Base-by-base conservation (phyloP, 2,797 vertebrate genomes). In the Sebastes aleutianus region DNA sequence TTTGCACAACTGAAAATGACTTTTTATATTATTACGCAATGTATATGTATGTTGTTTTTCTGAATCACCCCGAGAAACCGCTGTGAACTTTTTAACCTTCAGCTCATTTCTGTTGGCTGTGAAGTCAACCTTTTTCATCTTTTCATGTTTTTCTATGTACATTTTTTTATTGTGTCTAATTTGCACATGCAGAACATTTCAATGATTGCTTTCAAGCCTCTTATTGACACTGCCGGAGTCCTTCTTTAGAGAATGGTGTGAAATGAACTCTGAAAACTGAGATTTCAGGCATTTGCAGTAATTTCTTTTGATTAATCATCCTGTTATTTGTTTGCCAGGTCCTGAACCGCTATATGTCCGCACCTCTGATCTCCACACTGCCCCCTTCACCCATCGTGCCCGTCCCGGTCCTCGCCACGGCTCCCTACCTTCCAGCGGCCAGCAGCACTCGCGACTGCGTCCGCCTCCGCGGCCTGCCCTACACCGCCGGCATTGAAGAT, bases 401-500 rank as follows among this genome's bases (percentile, higher is more conserved):
- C 0, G 88, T 98, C 65, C 92, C 95, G 0, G 92, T 96, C 64
- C 91, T 96, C 43, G 92, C 98, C 32, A 94, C 97, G 1, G 94
- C 96, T 0, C 96, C 97, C 0, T 99, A 96, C 77, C 95, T 99
- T 18, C 94, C 96, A 57, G 80, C 97, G 0, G 96, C 96, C 56
- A 94, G 90, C 88, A 96, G 91, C 54, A 91, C 95, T 1, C 96
- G 98, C 0, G 98, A 99, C 89, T 99, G 98, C 0, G 86, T 99
- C 4, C 96, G 98, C 7, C 96, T 99, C 29, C 93, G 98, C 2
- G 98, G 98, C 7, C 95, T 99, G 32, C 98, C 98, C 3, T 99
- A 99, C 89, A 97, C 97, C 0, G 97, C 98, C 1, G 96, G 96
- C 79, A 99, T 99, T 0, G 97, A 99, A 65, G 98, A 99, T 73